Conservation (phyloP, 2,113 vertebrate genomes). For the Carlito syrichta region DNA sequence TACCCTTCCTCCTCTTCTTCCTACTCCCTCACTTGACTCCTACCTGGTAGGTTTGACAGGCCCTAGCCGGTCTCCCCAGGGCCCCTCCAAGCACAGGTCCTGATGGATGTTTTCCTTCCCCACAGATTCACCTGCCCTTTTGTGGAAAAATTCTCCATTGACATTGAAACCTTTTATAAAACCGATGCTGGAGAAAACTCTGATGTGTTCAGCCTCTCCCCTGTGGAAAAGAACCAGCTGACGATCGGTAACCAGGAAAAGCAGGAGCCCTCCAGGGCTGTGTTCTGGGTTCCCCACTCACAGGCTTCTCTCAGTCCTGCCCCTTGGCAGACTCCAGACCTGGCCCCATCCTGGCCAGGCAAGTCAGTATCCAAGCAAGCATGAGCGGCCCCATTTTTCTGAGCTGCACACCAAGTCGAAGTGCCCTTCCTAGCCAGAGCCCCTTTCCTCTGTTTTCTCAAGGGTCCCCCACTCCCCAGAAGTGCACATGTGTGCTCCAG, state of each 20-base stretch:
- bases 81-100: background rate
- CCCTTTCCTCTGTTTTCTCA: background rate
- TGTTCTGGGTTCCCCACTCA: background rate
- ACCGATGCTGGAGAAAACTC: slow-evolving; percentile 91
- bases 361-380: background rate
- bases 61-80: background rate
- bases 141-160: slow-evolving; percentile 99
- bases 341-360: background rate
- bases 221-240: slow-evolving; percentile 92
- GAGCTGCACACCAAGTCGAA: background rate
- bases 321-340: background rate
- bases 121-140: slow-evolving; percentile 97
- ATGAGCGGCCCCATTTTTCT: background rate
- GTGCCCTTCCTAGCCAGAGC: background rate
- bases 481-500: fast-evolving
- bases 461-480: background rate
- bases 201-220: slow-evolving; percentile 95
- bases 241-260: slow-evolving; percentile 85
- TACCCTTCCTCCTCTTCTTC: no score
- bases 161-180: slow-evolving; percentile 98
- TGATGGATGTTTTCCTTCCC: background rate
- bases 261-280: background rate
- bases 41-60: background rate
- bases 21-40: no score
- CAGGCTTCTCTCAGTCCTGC: no score